Conservation (phyloP, 2,888 invertebrate species). For the Drosophila colorata region DNA sequence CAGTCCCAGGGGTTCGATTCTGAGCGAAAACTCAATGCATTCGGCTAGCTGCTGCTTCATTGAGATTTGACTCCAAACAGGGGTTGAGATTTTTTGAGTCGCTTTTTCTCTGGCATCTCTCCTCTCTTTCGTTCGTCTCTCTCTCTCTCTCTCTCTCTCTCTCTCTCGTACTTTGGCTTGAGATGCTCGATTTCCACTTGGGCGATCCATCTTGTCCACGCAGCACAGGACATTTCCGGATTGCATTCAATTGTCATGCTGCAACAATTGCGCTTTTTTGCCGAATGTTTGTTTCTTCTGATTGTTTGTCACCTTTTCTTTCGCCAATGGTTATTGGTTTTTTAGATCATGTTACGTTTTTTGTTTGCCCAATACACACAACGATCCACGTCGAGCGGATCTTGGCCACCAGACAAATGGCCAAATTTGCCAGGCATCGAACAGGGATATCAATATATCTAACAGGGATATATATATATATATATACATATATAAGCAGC, state of each 20-base stretch:
- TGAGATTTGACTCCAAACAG: slow-evolving; percentile 29
- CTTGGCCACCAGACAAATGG: slow-evolving; percentile 44
- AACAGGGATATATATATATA: background rate
- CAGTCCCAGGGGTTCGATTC: slow-evolving; percentile 13
- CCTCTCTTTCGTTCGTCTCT: no score
- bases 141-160: background rate
- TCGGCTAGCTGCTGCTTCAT: slow-evolving; percentile 1
- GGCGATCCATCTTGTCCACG: slow-evolving; percentile 72
- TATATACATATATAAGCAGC: slow-evolving; percentile 38
- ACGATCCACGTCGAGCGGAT: slow-evolving; percentile 25
- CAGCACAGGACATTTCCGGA: slow-evolving; percentile 81
- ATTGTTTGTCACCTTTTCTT: slow-evolving; percentile 59
- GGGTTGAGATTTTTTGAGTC: slow-evolving; percentile 29
- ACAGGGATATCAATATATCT: background rate
- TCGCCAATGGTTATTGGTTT: slow-evolving; percentile 75
- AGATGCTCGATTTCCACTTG: slow-evolving; percentile 41
- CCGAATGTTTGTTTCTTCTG: slow-evolving; percentile 55
- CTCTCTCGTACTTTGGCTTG: slow-evolving; percentile 21
- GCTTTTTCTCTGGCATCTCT: background rate
- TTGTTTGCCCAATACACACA: slow-evolving; percentile 47
- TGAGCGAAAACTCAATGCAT: slow-evolving; percentile 14
- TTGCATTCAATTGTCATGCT: slow-evolving; percentile 70
- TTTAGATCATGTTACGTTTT: slow-evolving; percentile 81
- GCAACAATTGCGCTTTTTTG: slow-evolving; percentile 72
- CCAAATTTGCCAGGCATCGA: slow-evolving; percentile 36